phyloP scores from a whole-genome alignment of 2,888 invertebrate species.

The Conistra vaccinii region DNA sequence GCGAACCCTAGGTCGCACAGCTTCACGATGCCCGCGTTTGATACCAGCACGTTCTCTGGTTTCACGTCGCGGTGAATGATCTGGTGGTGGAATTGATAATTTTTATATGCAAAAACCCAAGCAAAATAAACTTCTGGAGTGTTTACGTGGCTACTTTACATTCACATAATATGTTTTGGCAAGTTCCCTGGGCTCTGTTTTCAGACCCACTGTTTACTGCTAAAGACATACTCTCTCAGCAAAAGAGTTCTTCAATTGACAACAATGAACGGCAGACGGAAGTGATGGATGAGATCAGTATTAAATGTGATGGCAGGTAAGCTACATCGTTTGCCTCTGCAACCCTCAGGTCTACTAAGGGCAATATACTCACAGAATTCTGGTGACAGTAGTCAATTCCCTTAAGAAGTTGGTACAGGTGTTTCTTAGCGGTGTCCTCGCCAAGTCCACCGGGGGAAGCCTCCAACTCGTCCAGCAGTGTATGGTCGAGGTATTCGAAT shows the following conservation, averaged over 20 bases:
- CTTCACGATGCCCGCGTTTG: slow-evolving; percentile 95
- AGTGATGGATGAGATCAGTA: no score
- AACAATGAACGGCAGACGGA: no score
- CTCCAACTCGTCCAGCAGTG: slow-evolving; percentile 96
- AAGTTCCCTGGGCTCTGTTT: no score
- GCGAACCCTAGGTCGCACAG: slow-evolving; percentile 98
- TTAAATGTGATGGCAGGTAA: neutral
- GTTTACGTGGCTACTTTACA: no score
- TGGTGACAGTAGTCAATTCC: slow-evolving; percentile 95
- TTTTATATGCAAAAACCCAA: no score
- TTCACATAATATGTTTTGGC: no score
- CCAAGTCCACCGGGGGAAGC: slow-evolving; percentile 93
- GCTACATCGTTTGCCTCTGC: neutral
- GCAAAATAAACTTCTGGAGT: no score
- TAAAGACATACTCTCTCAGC: no score
- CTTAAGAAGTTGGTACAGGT: slow-evolving; percentile 95
- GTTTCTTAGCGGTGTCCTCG: slow-evolving; percentile 93
- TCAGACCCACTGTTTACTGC: no score
- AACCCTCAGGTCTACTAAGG: no score
- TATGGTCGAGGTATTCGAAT: slow-evolving; percentile 96
- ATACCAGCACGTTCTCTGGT: slow-evolving; percentile 96
- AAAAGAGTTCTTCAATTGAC: no score
- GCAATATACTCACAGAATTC: slow-evolving; percentile 92
- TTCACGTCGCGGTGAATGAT: slow-evolving; percentile 97
- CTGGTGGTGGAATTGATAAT: slow-evolving; percentile 68